phyloP scores from a whole-genome alignment of 2,113 vertebrate genomes.

The Microcebus jonahi region DNA sequence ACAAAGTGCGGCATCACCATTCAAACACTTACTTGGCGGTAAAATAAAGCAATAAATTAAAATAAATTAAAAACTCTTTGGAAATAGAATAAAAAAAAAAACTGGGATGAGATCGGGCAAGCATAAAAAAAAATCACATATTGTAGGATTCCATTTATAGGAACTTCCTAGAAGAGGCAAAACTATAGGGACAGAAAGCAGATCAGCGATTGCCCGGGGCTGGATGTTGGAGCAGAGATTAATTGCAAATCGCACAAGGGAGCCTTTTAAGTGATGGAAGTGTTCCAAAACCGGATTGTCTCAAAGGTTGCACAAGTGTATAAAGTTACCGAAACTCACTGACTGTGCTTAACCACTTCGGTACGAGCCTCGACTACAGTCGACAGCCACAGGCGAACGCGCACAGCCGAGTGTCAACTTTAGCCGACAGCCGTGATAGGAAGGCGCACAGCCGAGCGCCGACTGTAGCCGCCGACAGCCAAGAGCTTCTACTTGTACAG shows the following conservation, averaged over 20 bases:
- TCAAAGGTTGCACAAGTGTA: accelerated
- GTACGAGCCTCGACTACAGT: no score
- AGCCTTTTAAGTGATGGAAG: accelerated
- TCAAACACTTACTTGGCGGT: accelerated
- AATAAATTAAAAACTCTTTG: no score
- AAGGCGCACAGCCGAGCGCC: no score
- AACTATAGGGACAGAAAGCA: not conserved
- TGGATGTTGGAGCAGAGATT: not conserved
- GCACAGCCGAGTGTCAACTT: no score
- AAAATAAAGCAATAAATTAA: not conserved
- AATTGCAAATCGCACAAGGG: not conserved
- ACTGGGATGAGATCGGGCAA: not conserved
- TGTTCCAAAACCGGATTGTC: not conserved
- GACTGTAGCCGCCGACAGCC: no score
- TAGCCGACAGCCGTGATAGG: no score
- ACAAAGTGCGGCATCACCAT: accelerated
- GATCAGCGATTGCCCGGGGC: not conserved
- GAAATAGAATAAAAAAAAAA: not conserved
- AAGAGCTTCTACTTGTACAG: no score
- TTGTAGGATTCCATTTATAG: not conserved
- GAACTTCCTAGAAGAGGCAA: not conserved
- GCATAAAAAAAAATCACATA: not conserved
- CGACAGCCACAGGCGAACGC: no score
- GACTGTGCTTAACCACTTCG: no score
- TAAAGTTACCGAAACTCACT: not conserved